Base-by-base conservation (phyloP, 2,113 vertebrate species). In the Nannobrachium achirus region DNA sequence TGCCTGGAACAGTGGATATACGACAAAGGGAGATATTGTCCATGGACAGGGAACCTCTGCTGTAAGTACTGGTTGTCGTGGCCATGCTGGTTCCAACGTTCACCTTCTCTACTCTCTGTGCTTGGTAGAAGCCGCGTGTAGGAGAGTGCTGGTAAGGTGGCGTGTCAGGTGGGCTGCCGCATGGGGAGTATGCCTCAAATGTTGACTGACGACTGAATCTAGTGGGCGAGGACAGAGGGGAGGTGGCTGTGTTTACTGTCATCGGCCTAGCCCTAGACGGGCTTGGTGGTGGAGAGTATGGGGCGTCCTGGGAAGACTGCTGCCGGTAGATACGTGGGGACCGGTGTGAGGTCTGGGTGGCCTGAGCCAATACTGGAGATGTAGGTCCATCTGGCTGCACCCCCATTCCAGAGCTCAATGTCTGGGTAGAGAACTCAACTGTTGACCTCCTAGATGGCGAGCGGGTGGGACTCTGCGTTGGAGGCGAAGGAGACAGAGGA, bases 1-100 rank as follows among this genome's bases (percentile, higher is more conserved):
- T 99, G 9, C 97, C 96, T 0, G 97, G 96, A 7, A 98, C 76
- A 20, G 96, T 98, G 57, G 97, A 98, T 84, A 98, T 98, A 61
- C 94, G 94, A 86, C 96, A 98, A 8, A 98, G 91, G 10, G 97
- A 97, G 76, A 97, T 98, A 69, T 98, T 98, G 88, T 99, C 96
- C 0, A 96, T 94, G 4, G 97, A 96, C 15, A 97, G 86, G 0
- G 95, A 90, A 3, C 95, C 96, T 93, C 95, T 95, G 71, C 92
- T 87, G 7, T 98, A 97, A 7, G 93, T 90, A 52, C 93, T 92
- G 7, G 92, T 68, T 9, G 94, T 90, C 53, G 93, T 88, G 0
- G 94, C 94, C 15, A 93, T 62, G 1, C 92, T 93, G 76, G 95
- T 93, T 69, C 92, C 85, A 0, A 92, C 77, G 38, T 94, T 92